Evolutionary conservation across 2,113 vertebrate species (phyloP).

Genomic region (Chloebia gouldiae): DNA sequence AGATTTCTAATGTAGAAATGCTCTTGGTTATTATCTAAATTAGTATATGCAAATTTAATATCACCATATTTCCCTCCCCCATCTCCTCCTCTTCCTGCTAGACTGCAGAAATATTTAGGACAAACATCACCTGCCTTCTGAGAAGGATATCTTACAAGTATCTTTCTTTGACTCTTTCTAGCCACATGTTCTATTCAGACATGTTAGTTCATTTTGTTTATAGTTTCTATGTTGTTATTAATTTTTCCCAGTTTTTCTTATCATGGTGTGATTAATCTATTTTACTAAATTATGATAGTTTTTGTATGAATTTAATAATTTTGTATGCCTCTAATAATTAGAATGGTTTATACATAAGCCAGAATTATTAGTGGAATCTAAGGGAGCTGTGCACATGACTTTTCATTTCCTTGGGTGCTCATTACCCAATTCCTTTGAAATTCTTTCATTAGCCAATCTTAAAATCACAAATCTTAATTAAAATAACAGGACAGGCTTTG

Average conservation of each 20-base stretch:
- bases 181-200: neutral
- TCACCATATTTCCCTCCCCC: neutral
- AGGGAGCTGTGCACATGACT: neutral
- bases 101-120: neutral
- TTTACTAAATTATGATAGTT: neutral
- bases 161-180: neutral
- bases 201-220: neutral
- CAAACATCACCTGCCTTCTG: neutral
- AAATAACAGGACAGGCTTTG: neutral
- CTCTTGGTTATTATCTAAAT: neutral
- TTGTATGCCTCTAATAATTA: neutral
- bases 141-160: neutral
- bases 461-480: conserved; percentile 39
- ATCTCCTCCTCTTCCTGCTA: neutral
- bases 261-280: neutral
- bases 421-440: conserved; percentile 28
- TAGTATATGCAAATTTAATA: neutral
- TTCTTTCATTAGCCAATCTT: conserved; percentile 22
- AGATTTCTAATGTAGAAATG: neutral
- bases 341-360: neutral
- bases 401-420: conserved; percentile 12
- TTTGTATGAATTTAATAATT: neutral
- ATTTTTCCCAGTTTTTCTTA: neutral
- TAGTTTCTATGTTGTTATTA: neutral
- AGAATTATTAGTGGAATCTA: neutral